Conservation (phyloP, 2,113 vertebrate species). For the Cynocephalus volans region DNA sequence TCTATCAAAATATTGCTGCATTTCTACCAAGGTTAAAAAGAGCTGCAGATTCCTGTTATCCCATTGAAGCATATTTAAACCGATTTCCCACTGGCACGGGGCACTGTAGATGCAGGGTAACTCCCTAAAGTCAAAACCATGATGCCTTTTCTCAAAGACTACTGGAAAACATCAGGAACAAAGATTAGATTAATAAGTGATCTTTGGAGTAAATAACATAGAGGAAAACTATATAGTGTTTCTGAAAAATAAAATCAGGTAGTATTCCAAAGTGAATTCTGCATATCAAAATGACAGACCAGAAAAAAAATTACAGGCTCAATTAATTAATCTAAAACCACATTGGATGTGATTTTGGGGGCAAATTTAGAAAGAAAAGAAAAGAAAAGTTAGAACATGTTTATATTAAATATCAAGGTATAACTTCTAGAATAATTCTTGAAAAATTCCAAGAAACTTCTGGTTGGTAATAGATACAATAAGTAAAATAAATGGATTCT, state of each 20-base stretch:
- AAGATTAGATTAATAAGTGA: background rate
- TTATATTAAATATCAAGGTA: background rate
- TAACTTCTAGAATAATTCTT: conserved; percentile 26
- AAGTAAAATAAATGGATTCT: conserved; percentile 50
- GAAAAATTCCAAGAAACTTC: conserved; percentile 42
- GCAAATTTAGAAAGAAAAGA: background rate
- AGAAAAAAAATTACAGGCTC: background rate
- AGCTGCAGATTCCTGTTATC: background rate
- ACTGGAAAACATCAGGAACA: conserved; percentile 7
- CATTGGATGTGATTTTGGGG: background rate
- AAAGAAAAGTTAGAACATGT: background rate
- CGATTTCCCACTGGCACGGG: background rate
- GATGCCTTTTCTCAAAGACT: background rate
- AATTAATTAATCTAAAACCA: conserved; percentile 31
- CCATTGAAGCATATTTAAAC: conserved; percentile 37
- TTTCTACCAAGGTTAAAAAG: conserved; percentile 21
- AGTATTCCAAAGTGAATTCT: conserved; percentile 4
- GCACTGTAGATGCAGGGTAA: background rate
- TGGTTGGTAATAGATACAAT: conserved; percentile 34
- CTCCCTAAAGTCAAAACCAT: background rate
- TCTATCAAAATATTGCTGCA: background rate
- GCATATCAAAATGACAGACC: background rate
- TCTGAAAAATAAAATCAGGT: conserved; percentile 44
- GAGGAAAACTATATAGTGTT: background rate
- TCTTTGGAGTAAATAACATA: conserved; percentile 10